These are phyloP conservation scores for Aricia agestis DNA, from an alignment of 1,140 invertebrate genomes.

Conservation along the genomic window DNA sequence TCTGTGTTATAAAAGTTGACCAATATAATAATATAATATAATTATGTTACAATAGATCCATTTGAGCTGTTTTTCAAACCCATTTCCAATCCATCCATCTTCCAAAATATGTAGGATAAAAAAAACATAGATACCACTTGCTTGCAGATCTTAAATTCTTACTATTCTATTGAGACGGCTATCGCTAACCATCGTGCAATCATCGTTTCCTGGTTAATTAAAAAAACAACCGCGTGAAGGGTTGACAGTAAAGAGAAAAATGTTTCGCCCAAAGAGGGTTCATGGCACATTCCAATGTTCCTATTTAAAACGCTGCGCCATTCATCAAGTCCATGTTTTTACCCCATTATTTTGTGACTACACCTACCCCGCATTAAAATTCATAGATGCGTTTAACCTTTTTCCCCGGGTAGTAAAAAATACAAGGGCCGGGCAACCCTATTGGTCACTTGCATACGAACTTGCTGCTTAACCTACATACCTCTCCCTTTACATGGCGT, in stretches of 20 bases:
- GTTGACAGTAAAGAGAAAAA: background rate
- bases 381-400: conserved; percentile 13
- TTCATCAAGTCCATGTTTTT: background rate
- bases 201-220: too few relatives aligned
- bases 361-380: conserved; percentile 8
- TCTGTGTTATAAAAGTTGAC: too few relatives aligned
- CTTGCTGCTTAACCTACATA: conserved; percentile 40
- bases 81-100: too few relatives aligned
- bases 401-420: background rate
- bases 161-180: too few relatives aligned
- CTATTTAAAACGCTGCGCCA: background rate
- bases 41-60: too few relatives aligned
- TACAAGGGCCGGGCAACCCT: conserved; percentile 27
- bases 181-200: too few relatives aligned
- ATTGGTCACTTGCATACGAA: conserved; percentile 57
- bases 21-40: too few relatives aligned
- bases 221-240: too few relatives aligned
- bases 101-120: too few relatives aligned
- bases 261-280: background rate
- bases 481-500: conserved; percentile 51
- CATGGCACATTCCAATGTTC: background rate
- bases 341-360: background rate
- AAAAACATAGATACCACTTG: too few relatives aligned
- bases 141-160: too few relatives aligned
- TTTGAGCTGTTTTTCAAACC: too few relatives aligned